Conservation (phyloP, 35 echinoderm and acorn worm genomes). For the Acanthaster planci region DNA sequence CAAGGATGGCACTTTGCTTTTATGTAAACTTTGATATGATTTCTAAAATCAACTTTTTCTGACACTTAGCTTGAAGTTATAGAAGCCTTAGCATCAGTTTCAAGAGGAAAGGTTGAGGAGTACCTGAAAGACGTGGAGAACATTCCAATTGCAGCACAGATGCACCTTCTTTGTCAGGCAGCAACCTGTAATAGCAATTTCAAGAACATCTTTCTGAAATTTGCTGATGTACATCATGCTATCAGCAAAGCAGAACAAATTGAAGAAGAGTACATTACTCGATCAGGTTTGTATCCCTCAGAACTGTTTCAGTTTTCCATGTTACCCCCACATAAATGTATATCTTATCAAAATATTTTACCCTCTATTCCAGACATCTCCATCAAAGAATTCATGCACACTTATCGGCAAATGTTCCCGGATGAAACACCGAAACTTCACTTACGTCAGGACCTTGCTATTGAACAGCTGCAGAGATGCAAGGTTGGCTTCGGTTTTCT, state of each 20-base stretch:
- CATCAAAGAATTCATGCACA: constrained; percentile 13
- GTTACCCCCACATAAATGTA: no score
- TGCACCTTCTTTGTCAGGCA: neutral
- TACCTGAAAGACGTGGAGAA: neutral
- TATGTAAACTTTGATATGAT: no score
- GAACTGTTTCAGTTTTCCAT: no score
- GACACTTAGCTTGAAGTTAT: neutral
- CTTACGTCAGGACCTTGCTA: constrained; percentile 21
- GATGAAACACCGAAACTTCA: constrained; percentile 12
- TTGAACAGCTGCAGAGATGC: neutral
- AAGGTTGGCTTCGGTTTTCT: constrained; percentile 22
- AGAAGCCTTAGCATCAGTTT: neutral
- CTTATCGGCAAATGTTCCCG: constrained; percentile 5
- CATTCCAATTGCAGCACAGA: neutral
- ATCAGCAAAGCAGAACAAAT: neutral
- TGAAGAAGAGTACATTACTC: no score
- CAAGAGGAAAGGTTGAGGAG: neutral
- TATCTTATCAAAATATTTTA: no score
- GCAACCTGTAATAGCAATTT: neutral
- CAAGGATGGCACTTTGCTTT: no score
- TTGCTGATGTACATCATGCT: constrained; percentile 11
- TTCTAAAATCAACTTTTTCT: neutral
- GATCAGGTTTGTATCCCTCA: no score
- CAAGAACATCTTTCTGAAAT: neutral
- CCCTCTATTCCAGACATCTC: neutral